Evolutionary conservation across 1,140 invertebrate genomes (phyloP), one percentile per base, ranked within the genome.

Genomic region (Helicoverpa armigera): DNA sequence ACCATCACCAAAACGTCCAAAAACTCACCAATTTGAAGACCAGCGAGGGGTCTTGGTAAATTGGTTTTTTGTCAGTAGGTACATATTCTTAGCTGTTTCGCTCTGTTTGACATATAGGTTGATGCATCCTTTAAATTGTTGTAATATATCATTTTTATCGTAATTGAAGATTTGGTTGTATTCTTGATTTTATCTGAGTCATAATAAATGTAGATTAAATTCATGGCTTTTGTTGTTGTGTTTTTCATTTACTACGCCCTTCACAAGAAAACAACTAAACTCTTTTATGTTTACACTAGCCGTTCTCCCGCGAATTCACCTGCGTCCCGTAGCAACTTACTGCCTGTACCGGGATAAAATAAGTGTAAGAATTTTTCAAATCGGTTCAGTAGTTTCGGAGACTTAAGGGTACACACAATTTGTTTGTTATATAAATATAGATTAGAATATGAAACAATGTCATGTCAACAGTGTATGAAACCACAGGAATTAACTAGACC

Each of bases 41-140:
- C 48, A 13, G 2, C 7, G 29, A 69, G 69, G 43, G 83, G 65
- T 84, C 82, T 75, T 12, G 2, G 2, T 76, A 77, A n/a, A n/a
- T 0, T 83, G 84, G 86, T 78, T 50, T 63, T 60, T 31, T 54
- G 16, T 18, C 51, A 65, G 75, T n/a, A n/a, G n/a, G n/a, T 74
- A 80, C 69, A 70, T 78, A 76, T 35, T 81, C 61, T 87, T 77
- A 78, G 84, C 82, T 84, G 88, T 87, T 65, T 75, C 83, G 88
- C 79, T 89, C 88, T 89, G 86, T 75, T 89, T 87, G 58, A 12
- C 76, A 87, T 82, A 16, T 65, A 84, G 86, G 88, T 80, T 82
- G 85, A 61, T 78, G 81, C 60, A 86, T 89, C 86, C 88, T 89
- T 83, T 84, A 48, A 73, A 78, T 65, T 31, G 61, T 7, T 60